Base-by-base conservation (phyloP, 2,888 invertebrate species). In the Amiota minor region DNA sequence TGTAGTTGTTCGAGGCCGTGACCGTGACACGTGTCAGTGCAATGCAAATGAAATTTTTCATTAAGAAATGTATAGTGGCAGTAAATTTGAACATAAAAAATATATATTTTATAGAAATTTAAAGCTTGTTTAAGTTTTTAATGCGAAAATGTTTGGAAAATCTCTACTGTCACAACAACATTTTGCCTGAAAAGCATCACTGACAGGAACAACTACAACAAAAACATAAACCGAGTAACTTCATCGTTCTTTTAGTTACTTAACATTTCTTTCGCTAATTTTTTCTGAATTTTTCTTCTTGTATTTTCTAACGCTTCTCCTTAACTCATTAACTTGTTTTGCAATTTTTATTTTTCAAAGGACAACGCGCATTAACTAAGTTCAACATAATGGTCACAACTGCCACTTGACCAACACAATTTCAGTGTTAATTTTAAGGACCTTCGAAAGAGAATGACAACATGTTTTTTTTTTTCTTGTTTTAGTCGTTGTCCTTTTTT, bases 341-440 rank as follows among this genome's bases (percentile, higher is more conserved):
- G 50, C 35, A 68, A 20, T 68, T 68, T 67, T 65, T 35, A 47
- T 50, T 68, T 12, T 23, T 18, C 67, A 62, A 62, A 62, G 62
- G 35, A 62, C 62, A 62, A n/a, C 53, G 53, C 14, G 14, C 53
- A 9, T 16, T 11, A n/a, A 2, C 59, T 10, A 10, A 68, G 67
- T 53, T 68, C 67, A 68, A 68, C 67, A 35, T 35, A 68, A 53
- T 68, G 67, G 67, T 68, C 67, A 68, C 53, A 53, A 53, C 16
- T 20, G 67, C 65, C 67, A 35, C 35, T 53, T 68, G 35, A 53
- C 67, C 23, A 68, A 68, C 67, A 50, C 67, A 14, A 23, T 68
- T 50, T 50, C 67, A 68, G 67, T 68, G 67, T 68, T 68, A 68
- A 68, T 68, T 68, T 68, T 68, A 68, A 68, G 50, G 50, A 68